Percentiles rank a stretch among this genome's conserved stretches.
These are phyloP conservation scores for Etheostoma nigrum DNA, from an alignment of 2,797 vertebrate species.

Conservation along the genomic window DNA sequence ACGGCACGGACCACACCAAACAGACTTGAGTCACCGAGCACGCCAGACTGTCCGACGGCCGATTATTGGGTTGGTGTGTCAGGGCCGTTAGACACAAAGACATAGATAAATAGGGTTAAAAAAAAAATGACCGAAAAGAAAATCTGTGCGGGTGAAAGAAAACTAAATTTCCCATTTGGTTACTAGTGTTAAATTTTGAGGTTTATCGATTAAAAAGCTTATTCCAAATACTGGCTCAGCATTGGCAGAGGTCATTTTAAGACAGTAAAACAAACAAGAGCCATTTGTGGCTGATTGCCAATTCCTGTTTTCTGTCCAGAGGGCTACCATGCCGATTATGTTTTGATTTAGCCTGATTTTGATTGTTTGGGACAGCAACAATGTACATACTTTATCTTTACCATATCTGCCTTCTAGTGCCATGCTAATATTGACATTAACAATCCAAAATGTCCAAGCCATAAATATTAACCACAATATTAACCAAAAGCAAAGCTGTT, in stretches of 20 bases:
- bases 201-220: not conserved
- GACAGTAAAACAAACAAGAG: conserved; percentile 12
- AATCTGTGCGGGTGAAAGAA: no score
- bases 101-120: no score
- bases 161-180: no score
- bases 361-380: conserved; percentile 24
- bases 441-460: not conserved
- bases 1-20: no score
- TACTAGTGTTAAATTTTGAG: not conserved
- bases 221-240: not conserved
- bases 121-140: no score
- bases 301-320: conserved; percentile 22
- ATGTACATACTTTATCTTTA: not conserved
- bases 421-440: conserved; percentile 1
- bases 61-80: no score
- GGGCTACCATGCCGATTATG: conserved; percentile 1
- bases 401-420: not conserved
- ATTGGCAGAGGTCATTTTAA: not conserved
- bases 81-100: no score
- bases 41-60: no score
- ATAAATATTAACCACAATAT: conserved; percentile 1
- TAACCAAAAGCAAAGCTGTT: not conserved
- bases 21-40: no score
- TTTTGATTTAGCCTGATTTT: conserved; percentile 22
- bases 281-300: conserved; percentile 31